Conservation (phyloP, 2,113 vertebrate species). For the Martes martes region DNA sequence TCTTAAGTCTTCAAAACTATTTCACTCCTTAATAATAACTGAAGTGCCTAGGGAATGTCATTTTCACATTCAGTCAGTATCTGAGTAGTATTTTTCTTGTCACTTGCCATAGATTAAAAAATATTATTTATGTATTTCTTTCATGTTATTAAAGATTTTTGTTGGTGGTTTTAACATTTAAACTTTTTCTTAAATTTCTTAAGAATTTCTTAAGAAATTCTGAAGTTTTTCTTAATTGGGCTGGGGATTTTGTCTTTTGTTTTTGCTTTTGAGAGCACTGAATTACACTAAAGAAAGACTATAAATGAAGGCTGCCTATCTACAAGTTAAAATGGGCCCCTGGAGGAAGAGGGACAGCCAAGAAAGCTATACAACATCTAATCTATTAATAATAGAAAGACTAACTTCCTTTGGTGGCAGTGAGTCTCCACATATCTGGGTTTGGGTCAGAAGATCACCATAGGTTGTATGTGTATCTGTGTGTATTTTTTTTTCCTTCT, state of each 20-base stretch:
- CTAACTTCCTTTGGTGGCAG: neutral
- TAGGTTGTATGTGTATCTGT: neutral
- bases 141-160: neutral
- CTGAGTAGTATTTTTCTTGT: neutral
- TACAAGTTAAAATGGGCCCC: neutral
- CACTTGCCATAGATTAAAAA: neutral
- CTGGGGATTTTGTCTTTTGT: neutral
- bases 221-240: neutral
- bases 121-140: neutral
- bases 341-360: neutral
- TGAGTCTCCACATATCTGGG: neutral
- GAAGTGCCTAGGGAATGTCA: neutral
- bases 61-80: neutral
- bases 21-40: neutral
- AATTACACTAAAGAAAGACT: neutral
- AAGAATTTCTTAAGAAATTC: too few species aligned
- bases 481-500: neutral
- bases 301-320: neutral
- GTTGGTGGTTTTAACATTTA: neutral
- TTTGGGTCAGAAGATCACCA: neutral
- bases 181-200: neutral
- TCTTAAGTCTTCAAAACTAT: neutral
- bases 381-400: neutral
- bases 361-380: neutral
- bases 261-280: slow-evolving; percentile 15